phyloP scores from a whole-genome alignment of 2,797 vertebrate genomes.

The Chanos chanos region DNA sequence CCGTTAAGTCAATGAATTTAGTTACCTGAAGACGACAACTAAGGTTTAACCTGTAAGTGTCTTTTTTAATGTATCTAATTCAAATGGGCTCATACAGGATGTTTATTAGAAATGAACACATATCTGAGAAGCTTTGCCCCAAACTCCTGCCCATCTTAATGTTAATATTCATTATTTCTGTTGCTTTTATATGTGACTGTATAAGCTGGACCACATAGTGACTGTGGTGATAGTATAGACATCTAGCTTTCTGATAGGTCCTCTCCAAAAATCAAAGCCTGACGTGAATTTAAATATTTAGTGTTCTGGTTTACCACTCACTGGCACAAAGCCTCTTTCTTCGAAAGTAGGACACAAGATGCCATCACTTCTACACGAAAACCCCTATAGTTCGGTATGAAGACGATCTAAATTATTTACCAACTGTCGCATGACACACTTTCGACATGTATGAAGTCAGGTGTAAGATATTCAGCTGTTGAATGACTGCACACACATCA shows the following conservation, averaged over 20 bases:
- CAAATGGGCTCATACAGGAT: too few relatives aligned
- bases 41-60: too few relatives aligned
- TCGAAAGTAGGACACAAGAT: slow-evolving; percentile 25
- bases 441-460: slow-evolving; percentile 28
- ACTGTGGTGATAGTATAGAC: too few relatives aligned
- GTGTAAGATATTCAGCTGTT: slow-evolving; percentile 28
- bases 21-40: too few relatives aligned
- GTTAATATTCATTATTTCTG: too few relatives aligned
- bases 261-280: not conserved
- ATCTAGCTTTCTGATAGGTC: not conserved
- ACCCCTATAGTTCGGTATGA: slow-evolving; percentile 19
- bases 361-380: not conserved
- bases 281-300: not conserved
- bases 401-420: slow-evolving; percentile 28
- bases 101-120: too few relatives aligned
- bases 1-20: too few relatives aligned
- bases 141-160: too few relatives aligned
- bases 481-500: slow-evolving; percentile 19
- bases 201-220: too few relatives aligned
- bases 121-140: too few relatives aligned
- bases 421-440: slow-evolving; percentile 13
- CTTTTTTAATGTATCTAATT: too few relatives aligned
- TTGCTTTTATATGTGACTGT: too few relatives aligned
- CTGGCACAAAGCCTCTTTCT: slow-evolving; percentile 1
- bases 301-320: not conserved